Evolutionary conservation across 2,888 invertebrate species (phyloP), one percentile per base, ranked within the genome.

Genomic region (Onchidella celtica): DNA sequence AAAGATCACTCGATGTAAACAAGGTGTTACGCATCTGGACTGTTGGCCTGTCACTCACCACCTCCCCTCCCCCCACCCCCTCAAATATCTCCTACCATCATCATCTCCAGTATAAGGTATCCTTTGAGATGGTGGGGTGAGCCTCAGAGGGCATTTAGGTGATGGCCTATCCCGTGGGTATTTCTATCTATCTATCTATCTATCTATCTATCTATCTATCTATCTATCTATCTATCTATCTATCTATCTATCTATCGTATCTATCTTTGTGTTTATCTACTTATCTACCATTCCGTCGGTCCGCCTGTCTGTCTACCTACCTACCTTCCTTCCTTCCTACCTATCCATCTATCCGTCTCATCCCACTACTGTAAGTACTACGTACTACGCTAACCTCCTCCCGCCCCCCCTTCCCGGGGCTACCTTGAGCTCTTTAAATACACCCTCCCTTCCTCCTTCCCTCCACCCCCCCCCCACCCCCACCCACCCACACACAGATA

Each of bases 191-290:
- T 32, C n/a, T 34, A 14, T 66, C 14, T 66, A 14, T 32, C 66
- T 66, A 14, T 34, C 66, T 34, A 32, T 61, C 59, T 73, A 34
- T 66, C 29, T 34, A 17, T 34, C 29, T 66, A 40, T 47, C 24
- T 73, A 36, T 6, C 57, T 61, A 55, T 70, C 70, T 47, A n/a
- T 70, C 70, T 47, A 24, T 70, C 70, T 47, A 24, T 70, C 70
- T 69, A 36, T 69, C 69, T 69, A 36, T 69, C 72, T 55, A 36
- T 72, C 57, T 72, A 47, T 72, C 63, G n/a, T 72, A 17, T 55
- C 27, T 32, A 14, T 47, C n/a, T 17, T 9, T 72, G 6, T 21
- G 2, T 72, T 24, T 27, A 2, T 27, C 14, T 27, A 9, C 21
- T 17, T 27, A 9, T 47, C 24, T 27, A 24, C 27, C 70, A 17